Percentiles rank a stretch among this genome's conserved stretches.
phyloP scores from a whole-genome alignment of 1,140 invertebrate genomes.

The Brachionus angularis region DNA sequence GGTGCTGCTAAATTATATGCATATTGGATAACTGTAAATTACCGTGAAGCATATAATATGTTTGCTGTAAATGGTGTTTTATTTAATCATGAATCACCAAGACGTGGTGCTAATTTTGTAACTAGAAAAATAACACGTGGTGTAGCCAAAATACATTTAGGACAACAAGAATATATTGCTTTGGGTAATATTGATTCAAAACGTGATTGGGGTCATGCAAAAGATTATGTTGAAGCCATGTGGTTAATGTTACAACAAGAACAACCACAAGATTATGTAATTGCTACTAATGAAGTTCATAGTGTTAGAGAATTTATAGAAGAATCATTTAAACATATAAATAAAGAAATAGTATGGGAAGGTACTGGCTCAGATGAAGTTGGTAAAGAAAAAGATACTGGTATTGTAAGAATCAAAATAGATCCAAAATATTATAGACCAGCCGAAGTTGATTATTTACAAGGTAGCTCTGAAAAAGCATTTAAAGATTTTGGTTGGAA shows the following conservation, averaged over 20 bases:
- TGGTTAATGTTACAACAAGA: slow-evolving; percentile 98
- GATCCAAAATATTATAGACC: slow-evolving; percentile 94
- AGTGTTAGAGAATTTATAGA: slow-evolving; percentile 95
- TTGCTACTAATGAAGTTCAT: slow-evolving; percentile 88
- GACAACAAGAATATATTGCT: slow-evolving; percentile 78
- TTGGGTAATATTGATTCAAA: slow-evolving; percentile 92
- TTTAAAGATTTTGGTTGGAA: slow-evolving; percentile 77
- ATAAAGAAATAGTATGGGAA: slow-evolving; percentile 73
- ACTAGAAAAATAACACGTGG: slow-evolving; percentile 95
- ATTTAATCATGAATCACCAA: slow-evolving; percentile 97
- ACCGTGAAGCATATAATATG: slow-evolving; percentile 94
- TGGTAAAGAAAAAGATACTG: slow-evolving; percentile 75
- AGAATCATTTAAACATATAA: slow-evolving; percentile 70
- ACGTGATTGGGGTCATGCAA: slow-evolving; percentile 98
- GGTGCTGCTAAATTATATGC: slow-evolving; percentile 97
- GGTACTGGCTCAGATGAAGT: slow-evolving; percentile 78
- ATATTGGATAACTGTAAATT: slow-evolving; percentile 98
- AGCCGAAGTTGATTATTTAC: slow-evolving; percentile 81
- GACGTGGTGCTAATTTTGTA: slow-evolving; percentile 94
- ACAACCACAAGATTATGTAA: slow-evolving; percentile 88
- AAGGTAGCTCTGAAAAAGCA: slow-evolving; percentile 86
- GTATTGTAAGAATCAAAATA: slow-evolving; percentile 75
- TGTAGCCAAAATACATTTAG: slow-evolving; percentile 89
- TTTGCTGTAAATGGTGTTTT: slow-evolving; percentile 97
- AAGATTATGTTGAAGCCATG: slow-evolving; percentile 99